These are phyloP conservation scores for Plemyria rubiginata DNA, from an alignment of 2,888 invertebrate genomes.

Conservation along the genomic window DNA sequence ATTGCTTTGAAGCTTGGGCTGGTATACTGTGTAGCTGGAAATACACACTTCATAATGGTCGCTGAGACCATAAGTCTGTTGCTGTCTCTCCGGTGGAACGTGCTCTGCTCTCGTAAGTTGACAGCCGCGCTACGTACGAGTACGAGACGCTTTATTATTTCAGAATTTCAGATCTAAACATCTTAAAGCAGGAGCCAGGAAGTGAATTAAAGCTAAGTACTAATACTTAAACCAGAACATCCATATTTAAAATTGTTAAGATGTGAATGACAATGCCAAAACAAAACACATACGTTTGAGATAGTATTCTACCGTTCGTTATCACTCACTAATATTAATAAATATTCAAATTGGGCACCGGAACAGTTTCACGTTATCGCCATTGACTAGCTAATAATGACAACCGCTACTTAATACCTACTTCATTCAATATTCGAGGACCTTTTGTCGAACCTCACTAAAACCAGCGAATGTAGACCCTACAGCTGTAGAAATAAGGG, in stretches of 20 bases:
- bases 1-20: too few species aligned
- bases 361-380: background rate
- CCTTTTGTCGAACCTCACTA: slow-evolving; percentile 6
- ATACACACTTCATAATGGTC: too few species aligned
- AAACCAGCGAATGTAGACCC: background rate
- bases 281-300: too few species aligned
- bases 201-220: background rate
- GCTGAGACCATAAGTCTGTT: too few species aligned
- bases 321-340: too few species aligned
- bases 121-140: background rate
- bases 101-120: slow-evolving; percentile 8
- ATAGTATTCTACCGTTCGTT: too few species aligned
- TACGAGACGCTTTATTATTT: background rate
- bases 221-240: background rate
- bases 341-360: too few species aligned
- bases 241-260: too few species aligned
- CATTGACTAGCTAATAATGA: background rate
- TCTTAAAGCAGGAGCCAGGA: background rate
- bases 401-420: background rate
- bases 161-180: background rate
- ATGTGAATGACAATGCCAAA: too few species aligned
- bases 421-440: slow-evolving; percentile 21
- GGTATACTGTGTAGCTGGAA: too few species aligned
- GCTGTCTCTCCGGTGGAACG: background rate
- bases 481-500: slow-evolving; percentile 4